Evolutionary conservation across 2,113 vertebrate genomes (phyloP).

Genomic region (Marmota monax): DNA sequence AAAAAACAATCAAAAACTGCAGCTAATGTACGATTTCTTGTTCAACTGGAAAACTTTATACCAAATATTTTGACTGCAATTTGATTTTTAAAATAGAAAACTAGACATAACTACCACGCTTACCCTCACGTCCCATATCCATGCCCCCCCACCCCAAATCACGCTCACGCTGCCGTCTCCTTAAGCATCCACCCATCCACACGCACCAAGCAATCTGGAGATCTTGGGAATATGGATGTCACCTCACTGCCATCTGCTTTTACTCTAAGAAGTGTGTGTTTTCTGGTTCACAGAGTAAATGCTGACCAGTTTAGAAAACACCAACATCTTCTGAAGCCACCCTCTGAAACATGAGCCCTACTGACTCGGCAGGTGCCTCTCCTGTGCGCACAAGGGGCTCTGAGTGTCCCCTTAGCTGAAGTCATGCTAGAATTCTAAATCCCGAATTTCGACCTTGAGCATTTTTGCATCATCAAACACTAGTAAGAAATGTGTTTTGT

Average conservation of each 20-base stretch:
- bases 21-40: not conserved
- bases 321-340: not conserved
- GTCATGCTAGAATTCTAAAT: not conserved
- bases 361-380: not conserved
- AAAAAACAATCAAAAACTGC: too few relatives aligned
- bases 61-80: not conserved
- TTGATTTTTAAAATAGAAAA: not conserved
- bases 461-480: not conserved
- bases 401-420: not conserved
- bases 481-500: not conserved
- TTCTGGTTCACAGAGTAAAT: not conserved
- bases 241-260: not conserved
- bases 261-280: not conserved
- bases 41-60: not conserved
- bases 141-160: rapidly evolving
- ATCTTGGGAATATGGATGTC: not conserved
- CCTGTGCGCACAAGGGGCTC: not conserved
- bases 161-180: not conserved
- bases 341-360: not conserved
- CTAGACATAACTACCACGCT: not conserved
- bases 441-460: not conserved
- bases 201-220: not conserved
- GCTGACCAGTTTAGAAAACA: not conserved
- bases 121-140: not conserved
- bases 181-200: rapidly evolving